Base-by-base conservation (phyloP, 2,797 vertebrate genomes). In the Enteromius thamalakanensis region DNA sequence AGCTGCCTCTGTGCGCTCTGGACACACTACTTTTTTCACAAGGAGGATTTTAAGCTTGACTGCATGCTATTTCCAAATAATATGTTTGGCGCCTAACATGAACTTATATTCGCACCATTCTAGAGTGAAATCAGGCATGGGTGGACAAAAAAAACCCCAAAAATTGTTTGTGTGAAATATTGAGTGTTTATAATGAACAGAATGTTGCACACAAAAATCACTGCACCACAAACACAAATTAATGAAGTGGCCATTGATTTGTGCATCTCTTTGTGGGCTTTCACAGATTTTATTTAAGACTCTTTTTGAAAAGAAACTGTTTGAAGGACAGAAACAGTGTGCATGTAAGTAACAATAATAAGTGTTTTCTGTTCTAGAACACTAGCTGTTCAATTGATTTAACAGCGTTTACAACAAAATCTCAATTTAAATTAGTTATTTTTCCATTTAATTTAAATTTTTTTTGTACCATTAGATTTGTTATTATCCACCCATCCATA, bases 1-100 rank as follows among this genome's bases (percentile, higher is more conserved):
- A 83, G 55, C 37, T 19, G 26, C 49, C 65, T 77, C 49, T 62
- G 49, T 77, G 37, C 17, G 15, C 65, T 51, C 47, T 71, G 45
- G 67, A 79, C 55, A 64, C 14, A 64, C 8, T 83, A 40, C 14
- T 62, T 62, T 78, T 83, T 55, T 64, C 53, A 79, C 82, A 79
- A 21, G 42, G 47, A 68, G 62, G 65, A 70, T 70, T 83, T 83
- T 47, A 83, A 62, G 65, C 29, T 83, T 78, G 75, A 21, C 65
- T 71, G 74, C 65, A 45, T 69, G 51, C 69, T 81, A 40, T 49
- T 77, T 77, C 26, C n/a, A 60, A 77, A 76, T 60, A 8, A 82
- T 75, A 60, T 65, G 62, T 68, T 55, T 68, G 74, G 64, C 1
- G 40, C 1, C 29, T 65, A 17, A 51, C 80, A 74, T 19, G 9